Evolutionary conservation across 2,888 invertebrate species (phyloP), one percentile per base, ranked within the genome.

Genomic region (Protodeltote pygarga): DNA sequence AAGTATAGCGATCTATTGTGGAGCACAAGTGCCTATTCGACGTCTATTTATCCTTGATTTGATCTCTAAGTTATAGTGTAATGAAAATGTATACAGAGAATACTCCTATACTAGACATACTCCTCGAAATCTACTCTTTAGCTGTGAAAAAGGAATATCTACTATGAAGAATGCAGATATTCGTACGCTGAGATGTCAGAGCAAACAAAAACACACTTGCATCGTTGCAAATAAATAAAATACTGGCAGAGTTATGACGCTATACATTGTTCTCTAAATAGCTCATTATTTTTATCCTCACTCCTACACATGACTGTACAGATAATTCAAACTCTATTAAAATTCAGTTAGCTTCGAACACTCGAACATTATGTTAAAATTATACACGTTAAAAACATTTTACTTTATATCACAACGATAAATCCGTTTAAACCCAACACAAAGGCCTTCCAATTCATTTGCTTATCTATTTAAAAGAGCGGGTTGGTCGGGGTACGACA

Each of bases 391-490:
- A 48, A 69, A 72, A 77, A 78, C 73, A 77, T 79, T 75, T 73
- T 71, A 66, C 61, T 52, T 66, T 60, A 70, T 73, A 75, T 64
- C 69, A 59, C 68, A 75, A 75, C 73, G 73, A 77, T 77, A 80
- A 82, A 86, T 81, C 77, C 76, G 71, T 63, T 53, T 62, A 71
- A 60, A 62, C 45, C 73, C 71, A 71, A 81, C 80, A 83, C 82
- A 87, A 89, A 85, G 75, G 79, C 68, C 80, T 90, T 90, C 90
- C 91, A 89, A 90, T 88, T 91, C 90, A 90, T 90, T 89, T 88
- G 85, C 85, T 89, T 90, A 90, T 90, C 90, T 88, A 77, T 88
- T 87, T 87, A 85, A 87, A 87, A 85, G 82, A 83, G 83, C 79
- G 79, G 81, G 83, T 81, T 81, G 77, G 75, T 73, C 67, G 67